Evolutionary conservation across 2,888 invertebrate species (phyloP), one percentile per base, ranked within the genome.

Genomic region (Drosophila testacea): DNA sequence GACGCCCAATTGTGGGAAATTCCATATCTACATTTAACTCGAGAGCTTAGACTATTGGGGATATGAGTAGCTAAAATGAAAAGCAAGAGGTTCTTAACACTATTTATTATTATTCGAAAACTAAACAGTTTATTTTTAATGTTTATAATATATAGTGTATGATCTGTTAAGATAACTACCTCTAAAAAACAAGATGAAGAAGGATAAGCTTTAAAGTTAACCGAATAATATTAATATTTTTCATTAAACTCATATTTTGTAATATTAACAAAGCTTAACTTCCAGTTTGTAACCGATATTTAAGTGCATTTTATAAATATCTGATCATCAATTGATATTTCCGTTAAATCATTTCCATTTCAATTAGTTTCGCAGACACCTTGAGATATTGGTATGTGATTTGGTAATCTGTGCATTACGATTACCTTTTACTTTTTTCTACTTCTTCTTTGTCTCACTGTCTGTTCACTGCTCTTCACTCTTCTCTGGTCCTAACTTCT

Each of bases 361-460:
- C 44, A 30, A 62, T 46, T 30, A 32, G 42, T 16, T 52, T 1
- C 16, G 16, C 5, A 62, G 54, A 62, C 44, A 54, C 54, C 55
- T 55, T 44, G 55, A 55, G 42, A 36, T 74, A 46, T 62, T 41
- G 39, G 28, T 50, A 59, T 52, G 61, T 42, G 71, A 56, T 74
- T 77, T 54, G 42, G 56, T 62, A 50, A 60, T 68, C 56, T 60
- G 30, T 27, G 52, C 63, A 63, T 63, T 61, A 68, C 56, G 56
- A 52, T 39, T 55, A 13, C 57, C 60, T 46, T 36, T 78, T 61
- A 78, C 76, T 76, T 76, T 76, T 78, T 73, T 68, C 13, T 11
- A 4, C 44, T 61, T 13, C n/a, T 30, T 4, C 54, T 47, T n/a
- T 62, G 54, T 30, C 38, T 47, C n/a, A 22, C 22, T 22, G 22